Evolutionary conservation across 2,888 invertebrate species (phyloP).

Genomic region (Polydrusus cervinus): DNA sequence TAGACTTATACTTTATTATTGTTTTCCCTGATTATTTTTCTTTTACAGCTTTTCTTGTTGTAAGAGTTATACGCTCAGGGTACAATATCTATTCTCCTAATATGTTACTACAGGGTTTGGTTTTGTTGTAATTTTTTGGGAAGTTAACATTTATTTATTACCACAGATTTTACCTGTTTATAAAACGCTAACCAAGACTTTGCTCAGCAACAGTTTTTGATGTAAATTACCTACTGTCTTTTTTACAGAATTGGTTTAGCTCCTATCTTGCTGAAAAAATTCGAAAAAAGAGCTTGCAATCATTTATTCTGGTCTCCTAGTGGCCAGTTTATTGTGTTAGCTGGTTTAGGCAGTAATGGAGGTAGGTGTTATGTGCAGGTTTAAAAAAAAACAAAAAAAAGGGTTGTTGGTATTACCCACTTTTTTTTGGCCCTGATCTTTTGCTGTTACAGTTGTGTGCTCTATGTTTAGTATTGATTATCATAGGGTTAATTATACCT

Average conservation of each 20-base stretch:
- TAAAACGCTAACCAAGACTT: no score
- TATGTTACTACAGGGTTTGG: neutral
- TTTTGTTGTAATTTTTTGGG: neutral
- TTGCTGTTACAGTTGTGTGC: no score
- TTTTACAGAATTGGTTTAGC: slow-evolving; percentile 86
- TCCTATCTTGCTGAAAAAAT: slow-evolving; percentile 89
- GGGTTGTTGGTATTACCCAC: no score
- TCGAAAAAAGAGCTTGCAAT: slow-evolving; percentile 91
- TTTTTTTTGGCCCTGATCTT: no score
- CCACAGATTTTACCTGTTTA: no score
- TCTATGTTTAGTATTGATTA: no score
- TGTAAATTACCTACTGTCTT: neutral
- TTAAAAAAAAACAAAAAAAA: no score
- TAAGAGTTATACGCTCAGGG: slow-evolving; percentile 17
- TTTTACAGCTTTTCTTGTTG: neutral
- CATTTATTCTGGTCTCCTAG: slow-evolving; percentile 96
- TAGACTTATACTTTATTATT: no score
- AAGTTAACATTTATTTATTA: no score
- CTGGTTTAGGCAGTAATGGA: slow-evolving; percentile 87
- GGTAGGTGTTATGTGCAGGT: slow-evolving; percentile 71
- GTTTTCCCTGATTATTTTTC: slow-evolving; percentile 1
- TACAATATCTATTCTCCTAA: neutral
- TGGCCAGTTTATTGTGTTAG: slow-evolving; percentile 96
- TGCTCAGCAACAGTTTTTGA: no score
- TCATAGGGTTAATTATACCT: no score